These are phyloP conservation scores for Xenentodon cancila DNA, from an alignment of 2,797 vertebrate genomes.

Conservation along the genomic window DNA sequence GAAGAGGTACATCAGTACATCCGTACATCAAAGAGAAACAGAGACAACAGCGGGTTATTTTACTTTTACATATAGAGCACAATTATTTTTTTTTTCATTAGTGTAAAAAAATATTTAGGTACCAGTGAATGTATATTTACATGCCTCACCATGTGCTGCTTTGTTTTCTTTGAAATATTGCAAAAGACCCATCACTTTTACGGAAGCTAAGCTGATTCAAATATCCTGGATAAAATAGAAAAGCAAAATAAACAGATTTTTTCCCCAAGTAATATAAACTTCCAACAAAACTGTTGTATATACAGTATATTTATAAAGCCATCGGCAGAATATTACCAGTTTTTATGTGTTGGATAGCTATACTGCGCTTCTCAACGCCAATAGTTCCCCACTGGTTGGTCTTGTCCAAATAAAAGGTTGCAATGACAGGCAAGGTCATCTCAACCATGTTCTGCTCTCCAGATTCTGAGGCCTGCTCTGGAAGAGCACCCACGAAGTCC, in stretches of 20 bases:
- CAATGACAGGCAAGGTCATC: constrained; percentile 85
- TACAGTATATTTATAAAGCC: no score
- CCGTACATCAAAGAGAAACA: no score
- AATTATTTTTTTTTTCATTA: no score
- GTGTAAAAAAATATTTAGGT: neutral
- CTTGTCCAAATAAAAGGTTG: constrained; percentile 86
- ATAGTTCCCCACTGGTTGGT: constrained; percentile 85
- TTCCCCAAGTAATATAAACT: no score
- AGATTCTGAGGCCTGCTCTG: constrained; percentile 75
- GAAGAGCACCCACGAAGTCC: constrained; percentile 81
- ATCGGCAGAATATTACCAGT: constrained; percentile 67
- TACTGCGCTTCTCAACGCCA: constrained; percentile 64
- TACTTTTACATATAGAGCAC: no score
- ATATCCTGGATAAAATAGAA: constrained; percentile 76
- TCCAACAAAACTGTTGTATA: neutral
- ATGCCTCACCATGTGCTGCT: constrained; percentile 85
- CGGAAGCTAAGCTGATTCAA: constrained; percentile 73
- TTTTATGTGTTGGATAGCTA: constrained; percentile 76
- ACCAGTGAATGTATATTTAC: no score
- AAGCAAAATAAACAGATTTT: neutral
- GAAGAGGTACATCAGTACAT: neutral
- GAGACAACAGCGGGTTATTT: no score
- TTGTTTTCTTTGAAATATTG: rapidly evolving
- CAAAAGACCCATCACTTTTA: constrained; percentile 76
- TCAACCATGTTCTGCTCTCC: constrained; percentile 87